Evolutionary conservation across 1,140 invertebrate genomes (phyloP).

Genomic region (Laupala kohalensis): DNA sequence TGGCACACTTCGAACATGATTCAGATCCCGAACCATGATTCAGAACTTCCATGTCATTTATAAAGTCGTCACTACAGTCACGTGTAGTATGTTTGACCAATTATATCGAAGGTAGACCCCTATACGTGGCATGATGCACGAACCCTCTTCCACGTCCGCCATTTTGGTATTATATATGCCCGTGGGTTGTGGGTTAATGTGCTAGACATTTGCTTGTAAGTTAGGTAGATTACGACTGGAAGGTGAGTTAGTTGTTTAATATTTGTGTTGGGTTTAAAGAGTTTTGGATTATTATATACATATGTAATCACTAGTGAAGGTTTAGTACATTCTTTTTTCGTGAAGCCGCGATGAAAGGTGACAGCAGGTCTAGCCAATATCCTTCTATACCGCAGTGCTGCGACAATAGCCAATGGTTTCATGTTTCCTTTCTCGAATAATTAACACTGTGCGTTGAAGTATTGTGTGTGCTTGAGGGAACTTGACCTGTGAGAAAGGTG

Average conservation of each 20-base stretch:
- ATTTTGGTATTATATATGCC: conserved; percentile 64
- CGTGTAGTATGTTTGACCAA: conserved; percentile 23
- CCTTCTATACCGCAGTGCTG: too few species aligned
- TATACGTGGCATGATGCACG: conserved; percentile 62
- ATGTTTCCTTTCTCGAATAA: too few species aligned
- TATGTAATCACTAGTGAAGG: background rate
- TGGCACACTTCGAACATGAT: too few species aligned
- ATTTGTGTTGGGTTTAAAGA: background rate
- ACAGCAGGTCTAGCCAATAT: too few species aligned
- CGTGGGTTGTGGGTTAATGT: conserved; percentile 52
- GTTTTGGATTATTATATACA: background rate
- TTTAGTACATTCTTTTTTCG: too few species aligned
- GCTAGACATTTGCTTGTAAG: conserved; percentile 46
- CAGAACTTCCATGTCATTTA: background rate
- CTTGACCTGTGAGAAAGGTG: too few species aligned
- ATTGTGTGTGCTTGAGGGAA: too few species aligned
- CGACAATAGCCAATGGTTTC: too few species aligned
- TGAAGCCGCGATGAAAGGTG: too few species aligned
- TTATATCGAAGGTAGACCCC: conserved; percentile 26
- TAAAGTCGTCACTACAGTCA: conserved; percentile 1
- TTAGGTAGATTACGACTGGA: conserved; percentile 10
- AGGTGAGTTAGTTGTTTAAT: conserved; percentile 10
- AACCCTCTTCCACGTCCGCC: conserved; percentile 58
- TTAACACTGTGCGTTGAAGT: too few species aligned
- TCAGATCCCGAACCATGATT: too few species aligned